Evolutionary conservation across 2,113 vertebrate species (phyloP), one percentile per base, ranked within the genome.

Genomic region (Ailuropoda melanoleuca): DNA sequence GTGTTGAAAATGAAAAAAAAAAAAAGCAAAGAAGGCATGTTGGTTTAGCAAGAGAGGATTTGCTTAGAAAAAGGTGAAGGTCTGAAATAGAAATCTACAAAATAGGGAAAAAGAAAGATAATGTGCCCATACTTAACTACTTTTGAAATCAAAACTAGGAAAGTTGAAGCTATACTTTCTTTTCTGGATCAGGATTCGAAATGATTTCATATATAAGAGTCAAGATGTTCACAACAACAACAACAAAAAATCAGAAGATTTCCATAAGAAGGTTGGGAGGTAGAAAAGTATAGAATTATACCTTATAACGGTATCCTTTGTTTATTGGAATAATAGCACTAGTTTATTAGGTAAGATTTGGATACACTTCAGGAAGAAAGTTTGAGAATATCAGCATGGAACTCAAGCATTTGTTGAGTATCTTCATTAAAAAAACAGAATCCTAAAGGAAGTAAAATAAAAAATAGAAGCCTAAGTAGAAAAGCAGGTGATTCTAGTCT

Each of bases 51-150:
- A 75, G 39, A 89, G 11, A 80, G 93, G 17, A 83, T 50, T 80
- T 62, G 4, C 55, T 91, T 85, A 68, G n/a, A 90, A 94, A 93
- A 88, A 94, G 13, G 56, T 77, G 12, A 74, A 56, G 10, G 10
- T 75, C 29, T 95, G 84, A 93, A 89, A 66, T n/a, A 97, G 53
- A 90, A 94, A 95, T 93, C 46, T 94, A 53, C 8, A 93, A 97
- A 85, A 58, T 31, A 88, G 58, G 31, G 43, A 86, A 75, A 29
- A 78, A 92, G 8, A 82, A 66, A 94, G 19, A 46, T 64, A 91
- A 74, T 88, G 21, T 60, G 1, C 21, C 13, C 83, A 60, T 58
- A 75, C 29, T 43, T 88, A 56, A 83, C 4, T 18, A 18, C 21
- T 84, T 77, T 68, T 53, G 62, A 91, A 92, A n/a, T 87, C 11